phyloP scores from a whole-genome alignment of 2,888 invertebrate species.

The Chrysopilus asiliformis region DNA sequence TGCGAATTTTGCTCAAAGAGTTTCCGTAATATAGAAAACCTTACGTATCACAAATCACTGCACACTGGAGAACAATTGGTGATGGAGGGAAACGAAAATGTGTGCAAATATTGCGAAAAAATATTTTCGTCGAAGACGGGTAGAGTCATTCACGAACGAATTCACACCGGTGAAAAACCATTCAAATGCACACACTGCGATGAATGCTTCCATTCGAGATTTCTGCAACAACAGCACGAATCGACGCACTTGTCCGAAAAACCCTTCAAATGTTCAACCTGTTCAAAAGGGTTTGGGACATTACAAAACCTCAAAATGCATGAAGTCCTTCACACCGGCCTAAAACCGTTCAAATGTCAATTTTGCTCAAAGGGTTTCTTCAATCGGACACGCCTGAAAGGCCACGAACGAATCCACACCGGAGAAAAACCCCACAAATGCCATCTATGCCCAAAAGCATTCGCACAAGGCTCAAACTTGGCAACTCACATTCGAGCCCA shows the following conservation, averaged over 20 bases:
- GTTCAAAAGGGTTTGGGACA: slow-evolving; percentile 59
- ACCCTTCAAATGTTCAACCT: slow-evolving; percentile 20
- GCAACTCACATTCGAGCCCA: slow-evolving; percentile 70
- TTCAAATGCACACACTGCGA: too few relatives aligned
- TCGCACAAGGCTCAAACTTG: slow-evolving; percentile 69
- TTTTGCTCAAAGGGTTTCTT: slow-evolving; percentile 62
- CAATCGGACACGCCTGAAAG: slow-evolving; percentile 60
- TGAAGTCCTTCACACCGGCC: slow-evolving; percentile 63
- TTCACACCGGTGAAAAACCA: too few relatives aligned
- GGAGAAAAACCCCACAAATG: slow-evolving; percentile 68
- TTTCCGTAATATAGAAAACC: too few relatives aligned
- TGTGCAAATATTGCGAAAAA: too few relatives aligned
- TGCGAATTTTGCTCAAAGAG: too few relatives aligned
- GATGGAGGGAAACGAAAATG: too few relatives aligned
- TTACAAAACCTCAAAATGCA: slow-evolving; percentile 67
- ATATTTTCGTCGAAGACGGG: too few relatives aligned
- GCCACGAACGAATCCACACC: slow-evolving; percentile 69
- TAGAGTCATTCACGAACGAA: too few relatives aligned
- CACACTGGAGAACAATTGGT: too few relatives aligned
- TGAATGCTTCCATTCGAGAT: too few relatives aligned
- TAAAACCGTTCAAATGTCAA: slow-evolving; percentile 54
- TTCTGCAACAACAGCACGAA: slow-evolving; percentile 58
- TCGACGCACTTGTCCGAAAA: slow-evolving; percentile 59
- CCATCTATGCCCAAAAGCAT: slow-evolving; percentile 62
- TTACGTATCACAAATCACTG: too few relatives aligned